Conservation (phyloP, 2,797 vertebrate genomes). For the Poecilia wingei region DNA sequence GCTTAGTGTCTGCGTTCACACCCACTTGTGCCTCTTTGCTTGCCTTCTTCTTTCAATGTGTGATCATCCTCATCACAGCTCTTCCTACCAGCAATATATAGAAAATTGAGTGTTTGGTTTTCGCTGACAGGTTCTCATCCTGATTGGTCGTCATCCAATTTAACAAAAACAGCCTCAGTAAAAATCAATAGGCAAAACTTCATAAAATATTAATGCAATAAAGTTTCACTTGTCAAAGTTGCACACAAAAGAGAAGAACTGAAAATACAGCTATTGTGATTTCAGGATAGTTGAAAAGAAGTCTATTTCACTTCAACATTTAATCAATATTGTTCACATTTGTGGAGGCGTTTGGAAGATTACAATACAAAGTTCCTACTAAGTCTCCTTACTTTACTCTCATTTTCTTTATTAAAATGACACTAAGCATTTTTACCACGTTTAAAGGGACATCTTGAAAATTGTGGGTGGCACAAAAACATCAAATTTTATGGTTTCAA, state of each 20-base stretch:
- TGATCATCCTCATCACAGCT: conserved; percentile 39
- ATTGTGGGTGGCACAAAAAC: background rate
- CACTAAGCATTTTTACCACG: background rate
- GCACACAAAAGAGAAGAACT: background rate
- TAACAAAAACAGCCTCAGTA: conserved; percentile 18
- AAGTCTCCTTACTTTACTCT: background rate
- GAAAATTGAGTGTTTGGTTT: conserved; percentile 41
- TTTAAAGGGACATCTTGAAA: background rate
- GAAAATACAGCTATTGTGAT: too few relatives aligned
- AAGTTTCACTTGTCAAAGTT: conserved; percentile 24
- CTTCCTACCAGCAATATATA: conserved; percentile 56
- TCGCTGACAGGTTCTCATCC: conserved; percentile 40
- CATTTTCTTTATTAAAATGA: background rate
- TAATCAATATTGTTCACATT: background rate
- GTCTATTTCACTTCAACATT: background rate
- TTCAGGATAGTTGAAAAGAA: background rate
- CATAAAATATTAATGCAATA: conserved; percentile 24
- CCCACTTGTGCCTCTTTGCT: conserved; percentile 38
- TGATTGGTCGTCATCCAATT: conserved; percentile 47
- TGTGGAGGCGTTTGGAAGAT: background rate
- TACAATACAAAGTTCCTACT: background rate
- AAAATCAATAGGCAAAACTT: conserved; percentile 16
- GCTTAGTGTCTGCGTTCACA: conserved; percentile 30
- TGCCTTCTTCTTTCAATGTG: conserved; percentile 41
- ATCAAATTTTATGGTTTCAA: background rate